Percentiles rank a stretch among this genome's conserved stretches.
Evolutionary conservation across 2,797 vertebrate species (phyloP).

Genomic region (Labeo calbasu): DNA sequence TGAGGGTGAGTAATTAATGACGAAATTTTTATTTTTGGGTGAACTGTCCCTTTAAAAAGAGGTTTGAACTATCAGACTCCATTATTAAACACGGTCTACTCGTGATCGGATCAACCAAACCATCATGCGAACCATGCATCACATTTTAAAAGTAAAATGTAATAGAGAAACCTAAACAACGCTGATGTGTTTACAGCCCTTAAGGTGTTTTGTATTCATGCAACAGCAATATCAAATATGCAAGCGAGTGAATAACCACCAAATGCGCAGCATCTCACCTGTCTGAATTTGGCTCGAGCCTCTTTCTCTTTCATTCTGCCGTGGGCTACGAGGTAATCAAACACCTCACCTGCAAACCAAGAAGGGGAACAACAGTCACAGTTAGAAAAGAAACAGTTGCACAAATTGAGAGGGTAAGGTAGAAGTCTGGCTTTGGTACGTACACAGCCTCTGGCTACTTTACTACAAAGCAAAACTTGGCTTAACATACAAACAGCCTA

Average conservation of each 20-base stretch:
- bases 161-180: neutral
- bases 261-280: conserved; percentile 74
- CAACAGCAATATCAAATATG: conserved; percentile 9
- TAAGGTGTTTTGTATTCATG: neutral
- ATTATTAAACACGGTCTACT: neutral
- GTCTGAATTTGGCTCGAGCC: conserved; percentile 92
- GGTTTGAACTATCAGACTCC: neutral
- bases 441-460: neutral
- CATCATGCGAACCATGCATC: neutral
- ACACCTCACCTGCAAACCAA: conserved; percentile 86
- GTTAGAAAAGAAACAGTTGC: conserved; percentile 16
- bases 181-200: conserved; percentile 2
- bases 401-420: neutral
- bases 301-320: conserved; percentile 97
- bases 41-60: neutral
- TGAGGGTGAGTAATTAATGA: too few species aligned
- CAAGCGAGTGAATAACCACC: neutral
- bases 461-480: neutral
- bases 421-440: neutral
- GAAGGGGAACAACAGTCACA: conserved; percentile 10
- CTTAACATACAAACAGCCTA: neutral
- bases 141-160: neutral
- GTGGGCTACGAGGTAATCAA: conserved; percentile 89
- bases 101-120: neutral
- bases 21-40: too few species aligned